Percentiles rank a stretch among this genome's conserved stretches.
Conservation (phyloP, 2,113 vertebrate genomes). For the Brachirus orientalis region DNA sequence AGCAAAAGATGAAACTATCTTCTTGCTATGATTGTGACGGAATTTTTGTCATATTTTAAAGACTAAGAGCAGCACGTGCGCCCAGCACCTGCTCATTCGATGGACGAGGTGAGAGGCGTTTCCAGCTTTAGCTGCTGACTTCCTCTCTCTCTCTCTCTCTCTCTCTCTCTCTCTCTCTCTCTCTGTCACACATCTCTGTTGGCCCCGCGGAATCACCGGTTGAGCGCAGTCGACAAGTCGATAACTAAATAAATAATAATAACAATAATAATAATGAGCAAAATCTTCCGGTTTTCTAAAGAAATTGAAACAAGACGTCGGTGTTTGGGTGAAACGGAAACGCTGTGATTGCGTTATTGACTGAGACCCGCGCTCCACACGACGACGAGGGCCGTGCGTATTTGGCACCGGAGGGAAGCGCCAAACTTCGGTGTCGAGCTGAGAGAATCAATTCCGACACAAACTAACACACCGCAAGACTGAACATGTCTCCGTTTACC, state of each 20-base stretch:
- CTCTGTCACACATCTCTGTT: neutral
- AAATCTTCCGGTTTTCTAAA: neutral
- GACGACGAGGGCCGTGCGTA: constrained; percentile 27
- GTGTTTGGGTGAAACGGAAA: neutral
- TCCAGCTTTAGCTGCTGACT: neutral
- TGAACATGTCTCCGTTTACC: neutral
- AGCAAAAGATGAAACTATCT: too few species aligned
- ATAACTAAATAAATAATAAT: neutral
- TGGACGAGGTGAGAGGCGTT: constrained; percentile 36
- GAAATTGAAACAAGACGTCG: neutral
- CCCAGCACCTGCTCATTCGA: constrained; percentile 36
- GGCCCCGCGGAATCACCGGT: constrained; percentile 1
- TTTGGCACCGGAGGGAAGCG: constrained; percentile 31
- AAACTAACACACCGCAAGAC: neutral
- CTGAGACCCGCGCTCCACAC: constrained; percentile 1
- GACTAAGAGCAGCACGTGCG: neutral
- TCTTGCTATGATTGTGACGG: neutral
- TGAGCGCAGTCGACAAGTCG: neutral
- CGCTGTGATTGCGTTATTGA: neutral
- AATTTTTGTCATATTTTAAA: neutral
- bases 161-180: too few species aligned
- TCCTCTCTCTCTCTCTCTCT: too few species aligned
- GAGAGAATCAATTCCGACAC: neutral
- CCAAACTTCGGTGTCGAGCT: constrained; percentile 19
- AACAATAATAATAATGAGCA: neutral